Base-by-base conservation (phyloP, 2,113 vertebrate species). In the Ariopsis seemanni region DNA sequence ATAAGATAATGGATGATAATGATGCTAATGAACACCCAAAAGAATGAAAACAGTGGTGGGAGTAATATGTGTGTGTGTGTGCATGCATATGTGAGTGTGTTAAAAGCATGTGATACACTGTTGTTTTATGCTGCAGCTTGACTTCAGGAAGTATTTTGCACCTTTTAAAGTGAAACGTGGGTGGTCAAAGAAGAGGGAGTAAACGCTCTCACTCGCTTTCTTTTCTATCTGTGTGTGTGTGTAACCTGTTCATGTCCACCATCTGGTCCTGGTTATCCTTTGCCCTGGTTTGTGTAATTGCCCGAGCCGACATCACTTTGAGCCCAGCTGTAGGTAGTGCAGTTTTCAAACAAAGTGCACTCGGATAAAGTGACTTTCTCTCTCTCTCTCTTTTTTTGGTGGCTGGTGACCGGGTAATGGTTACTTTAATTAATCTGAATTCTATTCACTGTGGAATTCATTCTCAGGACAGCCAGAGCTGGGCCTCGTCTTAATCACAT, bases 181-280 rank as follows among this genome's bases (percentile, higher is more conserved):
- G 97, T 97, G 97, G 96, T 95, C 96, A 62, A 95, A 96, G 94
- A 96, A 92, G 95, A 90, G 89, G 90, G 42, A 80, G 69, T 94
- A 88, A 92, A 92, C 93, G 25, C 63, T 18, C 67, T 63, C 50
- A 25, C n/a, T 57, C 20, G 12, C 55, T 63, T 12, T 62, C 9
- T 42, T 15, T 83, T 57, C 20, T 74, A 7, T 69, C 7, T 67
- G 20, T n/a, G 4, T 48, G 17, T 48, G n/a, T 27, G 93, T 90
- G 92, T 95, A 96, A 96, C 95, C 96, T 96, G 93, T 95, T 96
- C 96, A 96, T 96, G 93, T 94, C 93, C 95, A 95, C 96, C 97
- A 99, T 99, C 97, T 99, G 97, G 94, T 96, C 93, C 91, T 94
- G 97, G 97, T 99, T 97, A 97, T 95, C 95, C 94, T 92, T 87